phyloP scores from a whole-genome alignment of 1,140 invertebrate species.

The Parapsyche elsis region DNA sequence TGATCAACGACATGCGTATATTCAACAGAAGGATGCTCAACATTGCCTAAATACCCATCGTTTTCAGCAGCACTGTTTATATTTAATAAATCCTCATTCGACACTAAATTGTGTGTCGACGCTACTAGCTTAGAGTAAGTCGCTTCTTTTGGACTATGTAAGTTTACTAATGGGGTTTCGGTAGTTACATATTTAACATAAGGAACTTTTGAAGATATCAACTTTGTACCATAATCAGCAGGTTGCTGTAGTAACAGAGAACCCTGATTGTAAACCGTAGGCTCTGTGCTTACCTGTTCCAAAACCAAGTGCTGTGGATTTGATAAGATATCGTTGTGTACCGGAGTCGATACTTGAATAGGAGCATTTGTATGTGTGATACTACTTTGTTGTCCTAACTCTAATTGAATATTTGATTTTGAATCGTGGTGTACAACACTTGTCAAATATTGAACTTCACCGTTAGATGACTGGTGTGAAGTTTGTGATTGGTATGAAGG shows the following conservation, averaged over 20 bases:
- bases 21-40: conserved; percentile 54
- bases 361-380: background rate
- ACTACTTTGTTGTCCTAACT: conserved; percentile 26
- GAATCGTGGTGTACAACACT: conserved; percentile 40
- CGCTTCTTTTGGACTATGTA: conserved; percentile 44
- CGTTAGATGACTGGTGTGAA: conserved; percentile 16
- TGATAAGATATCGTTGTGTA: conserved; percentile 7
- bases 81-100: conserved; percentile 68
- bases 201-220: background rate
- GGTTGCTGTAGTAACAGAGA: conserved; percentile 1
- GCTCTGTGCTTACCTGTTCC: conserved; percentile 15
- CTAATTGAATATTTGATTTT: conserved; percentile 38
- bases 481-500: conserved; percentile 28
- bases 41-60: conserved; percentile 52
- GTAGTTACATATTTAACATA: conserved; percentile 27
- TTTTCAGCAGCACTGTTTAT: conserved; percentile 67
- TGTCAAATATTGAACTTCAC: conserved; percentile 45
- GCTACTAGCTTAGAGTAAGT: conserved; percentile 66
- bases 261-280: conserved; percentile 19
- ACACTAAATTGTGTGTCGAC: conserved; percentile 68
- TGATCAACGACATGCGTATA: conserved; percentile 59
- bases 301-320: conserved; percentile 23
- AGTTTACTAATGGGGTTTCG: background rate
- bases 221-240: conserved; percentile 19
- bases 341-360: background rate